These are phyloP conservation scores for Cyanoderma ruficeps DNA, from an alignment of 2,113 vertebrate genomes.

Conservation along the genomic window DNA sequence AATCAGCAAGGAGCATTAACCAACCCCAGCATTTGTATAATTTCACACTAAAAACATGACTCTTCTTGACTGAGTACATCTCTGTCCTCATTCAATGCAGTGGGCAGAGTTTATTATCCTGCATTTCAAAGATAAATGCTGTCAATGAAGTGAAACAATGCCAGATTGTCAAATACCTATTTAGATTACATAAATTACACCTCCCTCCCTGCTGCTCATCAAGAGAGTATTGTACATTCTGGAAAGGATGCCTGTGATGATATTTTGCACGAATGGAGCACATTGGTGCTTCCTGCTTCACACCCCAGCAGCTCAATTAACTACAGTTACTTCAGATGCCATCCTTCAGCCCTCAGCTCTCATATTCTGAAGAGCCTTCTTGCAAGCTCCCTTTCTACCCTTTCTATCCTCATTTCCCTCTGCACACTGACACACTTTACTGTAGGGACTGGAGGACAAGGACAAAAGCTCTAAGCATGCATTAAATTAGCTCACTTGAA, in stretches of 20 bases:
- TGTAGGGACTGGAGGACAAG: background rate
- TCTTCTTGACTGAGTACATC: background rate
- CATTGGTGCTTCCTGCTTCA: fast-evolving
- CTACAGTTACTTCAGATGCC: background rate
- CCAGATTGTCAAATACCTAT: background rate
- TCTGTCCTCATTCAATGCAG: background rate
- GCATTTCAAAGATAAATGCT: background rate
- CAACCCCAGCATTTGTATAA: fast-evolving
- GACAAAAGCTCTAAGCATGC: background rate
- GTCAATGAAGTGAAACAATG: background rate
- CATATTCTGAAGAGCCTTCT: background rate
- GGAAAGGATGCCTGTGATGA: background rate
- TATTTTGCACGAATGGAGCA: background rate
- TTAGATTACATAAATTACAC: background rate
- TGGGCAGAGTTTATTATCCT: background rate
- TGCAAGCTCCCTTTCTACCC: background rate
- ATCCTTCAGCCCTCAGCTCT: background rate
- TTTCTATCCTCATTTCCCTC: background rate
- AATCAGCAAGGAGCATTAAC: background rate
- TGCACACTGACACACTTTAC: background rate
- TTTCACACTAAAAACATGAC: background rate
- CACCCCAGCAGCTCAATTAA: background rate
- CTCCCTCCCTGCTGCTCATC: background rate
- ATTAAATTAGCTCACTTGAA: slow-evolving; percentile 42
- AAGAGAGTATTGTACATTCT: background rate